Evolutionary conservation across 2,797 vertebrate species (phyloP).

Genomic region (Poecile montanus): DNA sequence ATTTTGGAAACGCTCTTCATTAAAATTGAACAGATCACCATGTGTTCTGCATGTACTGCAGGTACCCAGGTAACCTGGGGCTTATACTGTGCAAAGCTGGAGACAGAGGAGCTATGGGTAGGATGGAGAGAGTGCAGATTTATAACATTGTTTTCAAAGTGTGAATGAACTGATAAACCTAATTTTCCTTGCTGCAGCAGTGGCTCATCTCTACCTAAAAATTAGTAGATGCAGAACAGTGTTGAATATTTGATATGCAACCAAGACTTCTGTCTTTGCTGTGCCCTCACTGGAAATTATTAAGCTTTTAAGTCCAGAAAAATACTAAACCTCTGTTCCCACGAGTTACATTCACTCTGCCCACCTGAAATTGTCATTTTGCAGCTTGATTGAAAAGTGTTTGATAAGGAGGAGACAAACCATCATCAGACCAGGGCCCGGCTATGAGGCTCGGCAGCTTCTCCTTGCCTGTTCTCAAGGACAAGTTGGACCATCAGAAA

Average conservation of each 20-base stretch:
- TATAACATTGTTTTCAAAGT: neutral
- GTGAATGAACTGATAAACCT: neutral
- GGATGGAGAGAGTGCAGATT: neutral
- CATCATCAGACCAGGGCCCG: neutral
- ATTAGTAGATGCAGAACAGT: neutral
- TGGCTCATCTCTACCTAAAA: neutral
- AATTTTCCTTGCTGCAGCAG: neutral
- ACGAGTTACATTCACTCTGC: neutral
- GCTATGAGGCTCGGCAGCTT: neutral
- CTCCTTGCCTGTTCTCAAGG: rapidly evolving
- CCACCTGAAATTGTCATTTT: neutral
- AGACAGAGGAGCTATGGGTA: neutral
- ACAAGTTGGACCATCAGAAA: neutral
- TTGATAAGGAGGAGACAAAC: neutral
- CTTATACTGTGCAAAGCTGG: neutral
- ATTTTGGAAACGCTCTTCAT: slow-evolving; percentile 22
- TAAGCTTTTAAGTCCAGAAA: neutral
- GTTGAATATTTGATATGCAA: neutral
- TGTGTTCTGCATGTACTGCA: neutral
- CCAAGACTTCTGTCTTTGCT: neutral
- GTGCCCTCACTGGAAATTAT: neutral
- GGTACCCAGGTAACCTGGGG: neutral
- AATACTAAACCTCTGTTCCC: neutral
- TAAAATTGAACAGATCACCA: neutral
- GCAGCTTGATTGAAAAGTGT: neutral